phyloP scores from a whole-genome alignment of 2,113 vertebrate species.

The Catharus bicknelli region DNA sequence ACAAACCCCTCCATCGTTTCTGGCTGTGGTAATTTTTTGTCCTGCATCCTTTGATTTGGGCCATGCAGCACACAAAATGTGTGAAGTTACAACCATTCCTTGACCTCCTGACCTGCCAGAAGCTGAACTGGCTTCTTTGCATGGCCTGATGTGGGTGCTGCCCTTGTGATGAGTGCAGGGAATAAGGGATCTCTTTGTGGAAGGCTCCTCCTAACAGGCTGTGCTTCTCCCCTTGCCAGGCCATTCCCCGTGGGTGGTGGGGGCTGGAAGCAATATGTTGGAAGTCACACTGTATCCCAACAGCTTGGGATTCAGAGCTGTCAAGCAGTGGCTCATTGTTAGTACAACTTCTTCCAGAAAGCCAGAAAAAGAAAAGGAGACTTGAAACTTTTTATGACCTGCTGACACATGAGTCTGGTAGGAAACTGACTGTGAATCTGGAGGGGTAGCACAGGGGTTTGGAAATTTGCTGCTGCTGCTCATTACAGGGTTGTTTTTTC shows the following conservation, averaged over 20 bases:
- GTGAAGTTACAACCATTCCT: not conserved
- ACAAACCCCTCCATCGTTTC: not conserved
- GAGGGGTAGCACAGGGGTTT: not conserved
- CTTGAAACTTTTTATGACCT: conserved; percentile 49
- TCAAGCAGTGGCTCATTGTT: conserved; percentile 62
- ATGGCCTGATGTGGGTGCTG: not conserved
- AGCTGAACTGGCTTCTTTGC: not conserved
- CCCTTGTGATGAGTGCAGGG: not conserved
- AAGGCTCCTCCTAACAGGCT: conserved; percentile 48
- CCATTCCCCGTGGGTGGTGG: conserved; percentile 56
- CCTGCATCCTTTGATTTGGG: not conserved
- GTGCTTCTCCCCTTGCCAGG: conserved; percentile 52
- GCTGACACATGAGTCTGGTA: conserved; percentile 22
- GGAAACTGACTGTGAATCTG: conserved; percentile 1
- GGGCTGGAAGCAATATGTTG: conserved; percentile 56
- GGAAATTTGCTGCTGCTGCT: not conserved
- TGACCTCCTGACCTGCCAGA: not conserved
- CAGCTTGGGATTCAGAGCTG: conserved; percentile 54
- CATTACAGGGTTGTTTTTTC: not conserved
- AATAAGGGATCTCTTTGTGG: conserved; percentile 23
- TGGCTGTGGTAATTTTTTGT: not conserved
- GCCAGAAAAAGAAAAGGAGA: conserved; percentile 26
- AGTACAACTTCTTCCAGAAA: conserved; percentile 48
- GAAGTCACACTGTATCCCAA: conserved; percentile 64
- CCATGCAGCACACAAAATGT: not conserved